These are phyloP conservation scores for Amphipoea oculea DNA, from an alignment of 2,888 invertebrate species.

Conservation along the genomic window DNA sequence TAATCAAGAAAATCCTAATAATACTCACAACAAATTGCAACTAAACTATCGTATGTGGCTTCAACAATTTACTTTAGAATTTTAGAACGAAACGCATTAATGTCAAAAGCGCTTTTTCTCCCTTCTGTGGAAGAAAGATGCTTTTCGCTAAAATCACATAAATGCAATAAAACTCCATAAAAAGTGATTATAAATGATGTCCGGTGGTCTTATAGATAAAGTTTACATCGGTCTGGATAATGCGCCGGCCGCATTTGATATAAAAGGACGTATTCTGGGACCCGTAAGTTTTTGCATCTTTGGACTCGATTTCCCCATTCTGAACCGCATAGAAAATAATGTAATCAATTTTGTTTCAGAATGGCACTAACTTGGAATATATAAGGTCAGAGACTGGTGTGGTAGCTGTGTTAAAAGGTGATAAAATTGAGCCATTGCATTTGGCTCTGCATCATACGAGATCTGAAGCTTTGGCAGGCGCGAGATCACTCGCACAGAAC, in stretches of 20 bases:
- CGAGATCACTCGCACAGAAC: conserved; percentile 94
- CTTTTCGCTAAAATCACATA: conserved; percentile 72
- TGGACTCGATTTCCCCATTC: conserved; percentile 36
- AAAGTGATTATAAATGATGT: conserved; percentile 78
- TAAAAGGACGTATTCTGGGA: conserved; percentile 94
- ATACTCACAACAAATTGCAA: not conserved
- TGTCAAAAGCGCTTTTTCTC: conserved; percentile 62
- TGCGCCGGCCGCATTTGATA: conserved; percentile 94
- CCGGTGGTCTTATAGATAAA: conserved; percentile 91
- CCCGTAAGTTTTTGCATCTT: conserved; percentile 79
- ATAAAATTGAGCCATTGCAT: conserved; percentile 93
- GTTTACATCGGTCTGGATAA: conserved; percentile 94
- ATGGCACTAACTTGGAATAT: conserved; percentile 93
- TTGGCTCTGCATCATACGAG: conserved; percentile 94
- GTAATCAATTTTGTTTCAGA: conserved; percentile 78
- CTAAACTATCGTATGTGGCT: not conserved
- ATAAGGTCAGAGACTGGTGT: conserved; percentile 95
- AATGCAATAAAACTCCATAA: conserved; percentile 67
- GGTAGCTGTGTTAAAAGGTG: conserved; percentile 93
- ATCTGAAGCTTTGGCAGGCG: conserved; percentile 92
- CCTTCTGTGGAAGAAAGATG: conserved; percentile 74
- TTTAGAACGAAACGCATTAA: conserved; percentile 49
- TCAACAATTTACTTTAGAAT: conserved; percentile 34
- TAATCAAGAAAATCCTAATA: not conserved
- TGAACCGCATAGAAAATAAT: conserved; percentile 22